Percentiles rank a stretch among this genome's conserved stretches.
These are phyloP conservation scores for Pimephales promelas DNA, from an alignment of 2,113 vertebrate species.

Conservation along the genomic window DNA sequence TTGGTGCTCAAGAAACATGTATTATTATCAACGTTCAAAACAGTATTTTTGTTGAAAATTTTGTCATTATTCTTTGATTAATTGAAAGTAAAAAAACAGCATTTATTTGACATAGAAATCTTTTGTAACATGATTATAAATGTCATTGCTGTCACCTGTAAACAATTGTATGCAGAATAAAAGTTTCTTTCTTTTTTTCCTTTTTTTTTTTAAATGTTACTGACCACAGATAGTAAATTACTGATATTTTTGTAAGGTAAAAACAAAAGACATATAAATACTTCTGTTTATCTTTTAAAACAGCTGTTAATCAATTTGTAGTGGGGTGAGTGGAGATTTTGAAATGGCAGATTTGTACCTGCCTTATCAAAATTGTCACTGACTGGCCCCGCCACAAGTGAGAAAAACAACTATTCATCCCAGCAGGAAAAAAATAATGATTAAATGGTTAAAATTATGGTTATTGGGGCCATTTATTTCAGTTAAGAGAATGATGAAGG, in stretches of 20 bases:
- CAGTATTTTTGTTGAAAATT: no score
- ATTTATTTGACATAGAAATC: background rate
- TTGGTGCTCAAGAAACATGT: background rate
- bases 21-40: no score
- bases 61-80: no score
- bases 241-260: no score
- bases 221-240: background rate
- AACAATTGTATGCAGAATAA: background rate
- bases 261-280: no score
- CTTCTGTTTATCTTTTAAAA: background rate
- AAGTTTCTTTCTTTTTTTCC: no score
- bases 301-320: background rate
- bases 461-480: no score
- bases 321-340: no score
- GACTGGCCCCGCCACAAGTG: background rate
- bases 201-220: background rate
- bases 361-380: no score
- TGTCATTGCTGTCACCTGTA: background rate
- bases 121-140: background rate
- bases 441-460: background rate
- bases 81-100: no score
- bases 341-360: no score
- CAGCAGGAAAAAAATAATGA: background rate
- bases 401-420: background rate
- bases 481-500: no score